A percentile compares a stretch with the other conserved stretches of the same genome.
phyloP scores from a whole-genome alignment of 2,888 invertebrate genomes.

The Sarcophaga caerulescens region DNA sequence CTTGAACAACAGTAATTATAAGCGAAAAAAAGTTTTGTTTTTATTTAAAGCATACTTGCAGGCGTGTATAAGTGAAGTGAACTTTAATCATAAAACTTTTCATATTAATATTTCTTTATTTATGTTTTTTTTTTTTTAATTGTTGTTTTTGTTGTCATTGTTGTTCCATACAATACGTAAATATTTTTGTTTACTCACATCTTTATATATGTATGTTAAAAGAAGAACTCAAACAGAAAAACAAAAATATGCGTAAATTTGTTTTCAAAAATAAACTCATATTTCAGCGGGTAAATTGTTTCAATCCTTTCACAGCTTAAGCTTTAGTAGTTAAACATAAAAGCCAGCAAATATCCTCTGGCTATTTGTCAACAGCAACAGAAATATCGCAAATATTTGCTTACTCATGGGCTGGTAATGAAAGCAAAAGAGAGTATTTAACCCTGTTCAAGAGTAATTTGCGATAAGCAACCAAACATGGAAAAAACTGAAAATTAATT shows the following conservation, averaged over 20 bases:
- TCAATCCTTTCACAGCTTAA: background rate
- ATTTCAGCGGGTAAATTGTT: background rate
- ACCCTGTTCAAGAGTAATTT: constrained; percentile 43
- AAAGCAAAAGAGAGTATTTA: constrained; percentile 12
- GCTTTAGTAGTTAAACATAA: constrained; percentile 47
- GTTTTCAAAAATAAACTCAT: background rate
- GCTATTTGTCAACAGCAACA: constrained; percentile 42
- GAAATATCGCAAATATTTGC: background rate
- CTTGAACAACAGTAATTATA: background rate
- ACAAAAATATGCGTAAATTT: background rate
- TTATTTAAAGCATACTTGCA: constrained; percentile 50
- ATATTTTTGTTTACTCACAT: constrained; percentile 17
- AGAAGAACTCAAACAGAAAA: background rate
- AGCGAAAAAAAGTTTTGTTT: background rate
- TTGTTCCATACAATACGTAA: background rate
- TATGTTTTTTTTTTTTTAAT: background rate
- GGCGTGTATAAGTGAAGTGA: constrained; percentile 6
- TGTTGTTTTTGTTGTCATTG: background rate
- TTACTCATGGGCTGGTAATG: background rate
- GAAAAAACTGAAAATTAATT: too few species aligned
- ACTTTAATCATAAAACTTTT: constrained; percentile 48
- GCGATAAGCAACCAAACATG: constrained; percentile 11
- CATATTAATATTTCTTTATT: background rate
- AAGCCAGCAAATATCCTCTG: constrained; percentile 55
- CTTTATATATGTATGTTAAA: background rate